Evolutionary conservation across 2,888 invertebrate species (phyloP).

Genomic region (Lottia scabra): DNA sequence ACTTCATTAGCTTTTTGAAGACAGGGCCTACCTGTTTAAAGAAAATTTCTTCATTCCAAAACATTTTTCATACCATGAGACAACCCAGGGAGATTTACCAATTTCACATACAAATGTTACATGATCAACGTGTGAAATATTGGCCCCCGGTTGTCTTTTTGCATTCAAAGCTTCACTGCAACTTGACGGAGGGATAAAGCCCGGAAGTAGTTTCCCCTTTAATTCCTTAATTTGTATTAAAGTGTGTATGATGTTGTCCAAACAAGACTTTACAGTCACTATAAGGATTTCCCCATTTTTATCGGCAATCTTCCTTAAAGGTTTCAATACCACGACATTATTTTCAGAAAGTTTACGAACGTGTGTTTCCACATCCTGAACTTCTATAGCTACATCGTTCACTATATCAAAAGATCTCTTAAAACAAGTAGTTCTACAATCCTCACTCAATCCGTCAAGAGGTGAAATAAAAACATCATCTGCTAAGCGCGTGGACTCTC

Average conservation of each 20-base stretch:
- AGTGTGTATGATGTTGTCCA: conserved; percentile 71
- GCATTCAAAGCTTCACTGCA: not conserved
- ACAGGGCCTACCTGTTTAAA: conserved; percentile 60
- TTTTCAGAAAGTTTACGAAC: conserved; percentile 43
- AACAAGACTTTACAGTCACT: conserved; percentile 68
- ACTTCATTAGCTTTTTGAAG: too few species aligned
- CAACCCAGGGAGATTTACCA: conserved; percentile 62
- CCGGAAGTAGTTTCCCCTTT: conserved; percentile 68
- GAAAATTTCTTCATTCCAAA: conserved; percentile 70
- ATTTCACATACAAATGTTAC: conserved; percentile 66
- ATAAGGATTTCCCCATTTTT: conserved; percentile 61
- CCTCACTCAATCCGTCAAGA: conserved; percentile 9
- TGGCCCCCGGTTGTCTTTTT: not conserved
- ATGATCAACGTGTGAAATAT: conserved; percentile 68
- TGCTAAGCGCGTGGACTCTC: not conserved
- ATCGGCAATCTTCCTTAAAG: conserved; percentile 50
- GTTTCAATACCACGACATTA: conserved; percentile 58
- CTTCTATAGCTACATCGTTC: conserved; percentile 69
- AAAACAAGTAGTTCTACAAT: not conserved
- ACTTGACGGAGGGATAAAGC: conserved; percentile 48
- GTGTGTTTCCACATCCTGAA: conserved; percentile 57
- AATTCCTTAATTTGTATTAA: conserved; percentile 68
- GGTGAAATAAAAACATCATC: conserved; percentile 28
- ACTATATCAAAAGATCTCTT: conserved; percentile 59
- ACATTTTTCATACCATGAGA: conserved; percentile 69